Conservation (phyloP, 2,888 invertebrate species). For the Ischnura elegans region DNA sequence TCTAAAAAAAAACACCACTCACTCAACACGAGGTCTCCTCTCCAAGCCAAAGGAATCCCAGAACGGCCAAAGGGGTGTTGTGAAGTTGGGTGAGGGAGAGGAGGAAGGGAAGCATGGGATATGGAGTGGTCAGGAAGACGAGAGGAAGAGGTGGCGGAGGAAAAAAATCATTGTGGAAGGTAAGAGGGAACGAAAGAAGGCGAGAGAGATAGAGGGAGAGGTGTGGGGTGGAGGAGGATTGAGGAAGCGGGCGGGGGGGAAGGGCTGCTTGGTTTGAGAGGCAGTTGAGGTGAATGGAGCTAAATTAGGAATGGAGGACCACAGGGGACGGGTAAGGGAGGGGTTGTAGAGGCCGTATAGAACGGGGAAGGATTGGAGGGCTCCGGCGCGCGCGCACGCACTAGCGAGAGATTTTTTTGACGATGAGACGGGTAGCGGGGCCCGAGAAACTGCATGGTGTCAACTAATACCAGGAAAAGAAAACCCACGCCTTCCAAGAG, state of each 20-base stretch:
- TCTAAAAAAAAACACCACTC: background rate
- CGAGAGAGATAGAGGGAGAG: too few species aligned
- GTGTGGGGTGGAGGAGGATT: background rate
- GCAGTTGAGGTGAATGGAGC: slow-evolving; percentile 35
- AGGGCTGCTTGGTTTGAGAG: background rate
- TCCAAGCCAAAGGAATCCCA: background rate
- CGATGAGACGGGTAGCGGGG: too few species aligned
- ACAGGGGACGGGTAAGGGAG: background rate
- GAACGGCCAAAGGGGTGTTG: background rate
- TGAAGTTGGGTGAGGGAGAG: background rate
- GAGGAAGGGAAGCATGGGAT: background rate
- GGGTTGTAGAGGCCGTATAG: background rate
- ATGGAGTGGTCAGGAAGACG: background rate
- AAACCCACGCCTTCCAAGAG: too few species aligned
- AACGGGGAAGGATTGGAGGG: background rate
- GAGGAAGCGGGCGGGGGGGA: background rate
- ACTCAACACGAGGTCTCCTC: background rate
- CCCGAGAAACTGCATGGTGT: too few species aligned
- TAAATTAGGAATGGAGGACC: slow-evolving; percentile 35
- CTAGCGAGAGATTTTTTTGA: too few species aligned
- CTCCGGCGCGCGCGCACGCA: background rate
- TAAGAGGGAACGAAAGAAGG: background rate
- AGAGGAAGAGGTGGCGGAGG: background rate
- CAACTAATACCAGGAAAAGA: too few species aligned
- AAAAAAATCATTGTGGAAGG: background rate